Evolutionary conservation across 1,140 invertebrate genomes (phyloP).

Genomic region (Drosophila mauritiana): DNA sequence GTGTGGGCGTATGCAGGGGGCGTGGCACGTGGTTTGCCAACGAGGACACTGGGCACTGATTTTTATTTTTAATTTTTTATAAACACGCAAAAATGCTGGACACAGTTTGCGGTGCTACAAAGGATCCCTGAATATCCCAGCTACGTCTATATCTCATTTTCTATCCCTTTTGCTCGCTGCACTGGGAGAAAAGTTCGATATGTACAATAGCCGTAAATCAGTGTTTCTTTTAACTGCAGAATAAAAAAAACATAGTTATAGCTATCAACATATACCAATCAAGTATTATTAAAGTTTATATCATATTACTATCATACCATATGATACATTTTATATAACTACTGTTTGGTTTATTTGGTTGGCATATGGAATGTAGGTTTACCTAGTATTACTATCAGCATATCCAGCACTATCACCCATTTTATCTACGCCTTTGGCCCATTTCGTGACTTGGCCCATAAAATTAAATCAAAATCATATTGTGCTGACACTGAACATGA

Average conservation of each 20-base stretch:
- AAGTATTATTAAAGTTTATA: not conserved
- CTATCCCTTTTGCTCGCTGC: not conserved
- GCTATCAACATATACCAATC: not conserved
- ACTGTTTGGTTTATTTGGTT: conserved; percentile 3
- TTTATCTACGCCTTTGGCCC: not conserved
- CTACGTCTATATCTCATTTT: not conserved
- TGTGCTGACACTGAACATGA: conserved; percentile 75
- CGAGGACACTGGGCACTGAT: conserved; percentile 39
- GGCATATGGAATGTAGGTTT: conserved; percentile 40
- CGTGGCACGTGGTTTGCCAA: conserved; percentile 17
- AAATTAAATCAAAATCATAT: conserved; percentile 79
- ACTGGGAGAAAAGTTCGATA: not conserved
- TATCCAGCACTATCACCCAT: not conserved
- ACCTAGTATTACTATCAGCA: conserved; percentile 19
- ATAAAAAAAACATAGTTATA: not conserved
- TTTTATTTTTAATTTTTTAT: conserved; percentile 77
- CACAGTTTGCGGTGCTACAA: conserved; percentile 49
- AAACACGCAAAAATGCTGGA: conserved; percentile 75
- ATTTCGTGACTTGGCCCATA: conserved; percentile 41
- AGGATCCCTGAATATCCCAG: conserved; percentile 2
- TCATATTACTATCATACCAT: too few relatives aligned
- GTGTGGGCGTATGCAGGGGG: conserved; percentile 6
- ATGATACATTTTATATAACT: not conserved
- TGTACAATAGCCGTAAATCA: too few relatives aligned
- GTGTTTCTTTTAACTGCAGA: too few relatives aligned